Evolutionary conservation across 2,888 invertebrate genomes (phyloP).

Genomic region (Druceiella hillmani): DNA sequence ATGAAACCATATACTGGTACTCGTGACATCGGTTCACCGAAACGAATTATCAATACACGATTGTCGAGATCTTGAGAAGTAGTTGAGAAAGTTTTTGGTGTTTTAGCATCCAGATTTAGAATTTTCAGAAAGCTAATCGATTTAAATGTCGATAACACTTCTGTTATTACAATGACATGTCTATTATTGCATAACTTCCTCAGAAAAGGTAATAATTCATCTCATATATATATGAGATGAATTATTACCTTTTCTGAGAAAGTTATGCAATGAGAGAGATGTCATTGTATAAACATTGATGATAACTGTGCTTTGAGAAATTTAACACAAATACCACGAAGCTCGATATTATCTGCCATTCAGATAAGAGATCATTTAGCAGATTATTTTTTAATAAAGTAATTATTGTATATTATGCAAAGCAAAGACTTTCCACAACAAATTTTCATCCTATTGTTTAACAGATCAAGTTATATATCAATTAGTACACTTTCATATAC

Average conservation of each 20-base stretch:
- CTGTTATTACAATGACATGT: slow-evolving; percentile 1
- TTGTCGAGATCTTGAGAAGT: not conserved
- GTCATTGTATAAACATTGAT: not conserved
- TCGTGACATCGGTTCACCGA: not conserved
- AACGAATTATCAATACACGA: too few relatives aligned
- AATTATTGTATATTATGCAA: not conserved
- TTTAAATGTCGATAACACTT: not conserved
- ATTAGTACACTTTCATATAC: too few relatives aligned
- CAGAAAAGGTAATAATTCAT: not conserved
- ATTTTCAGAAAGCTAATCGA: not conserved
- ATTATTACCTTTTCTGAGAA: not conserved
- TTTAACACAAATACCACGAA: not conserved
- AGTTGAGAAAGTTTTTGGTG: not conserved
- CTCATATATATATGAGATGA: not conserved
- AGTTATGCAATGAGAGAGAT: not conserved
- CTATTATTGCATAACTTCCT: not conserved
- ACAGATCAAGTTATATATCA: too few relatives aligned
- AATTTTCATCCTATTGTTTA: too few relatives aligned
- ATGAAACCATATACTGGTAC: not conserved
- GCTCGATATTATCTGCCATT: not conserved
- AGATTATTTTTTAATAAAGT: not conserved
- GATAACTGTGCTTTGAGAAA: slow-evolving; percentile 1
- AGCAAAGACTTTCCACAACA: too few relatives aligned
- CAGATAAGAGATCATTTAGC: slow-evolving; percentile 1
- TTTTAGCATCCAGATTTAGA: too few relatives aligned